Conservation (phyloP, 2,797 vertebrate species). For the Phataginus tetradactyla region DNA sequence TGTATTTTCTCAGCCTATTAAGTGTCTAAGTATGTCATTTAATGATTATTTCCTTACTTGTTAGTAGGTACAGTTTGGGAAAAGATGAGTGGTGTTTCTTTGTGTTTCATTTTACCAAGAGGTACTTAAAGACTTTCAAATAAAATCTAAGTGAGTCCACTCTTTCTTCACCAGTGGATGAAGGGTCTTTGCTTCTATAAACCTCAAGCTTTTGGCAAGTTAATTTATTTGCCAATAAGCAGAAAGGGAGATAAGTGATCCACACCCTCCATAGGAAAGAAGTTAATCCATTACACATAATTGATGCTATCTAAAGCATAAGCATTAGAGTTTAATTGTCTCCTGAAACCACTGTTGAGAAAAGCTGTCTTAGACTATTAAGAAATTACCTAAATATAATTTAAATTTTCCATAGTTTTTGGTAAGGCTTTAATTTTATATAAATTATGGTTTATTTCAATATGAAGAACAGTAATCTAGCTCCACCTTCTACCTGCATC, state of each 20-base stretch:
- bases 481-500: neutral
- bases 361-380: neutral
- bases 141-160: neutral
- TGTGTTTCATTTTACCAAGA: neutral
- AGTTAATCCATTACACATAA: neutral
- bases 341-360: neutral
- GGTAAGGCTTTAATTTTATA: neutral
- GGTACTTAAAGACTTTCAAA: neutral
- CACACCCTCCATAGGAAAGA: neutral
- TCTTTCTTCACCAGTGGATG: neutral
- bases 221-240: neutral
- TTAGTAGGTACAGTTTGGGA: neutral
- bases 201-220: neutral
- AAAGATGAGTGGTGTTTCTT: neutral
- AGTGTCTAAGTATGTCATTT: neutral
- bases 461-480: neutral
- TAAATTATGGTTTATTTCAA: neutral
- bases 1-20: neutral
- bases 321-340: neutral
- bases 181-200: conserved; percentile 11
- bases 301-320: neutral
- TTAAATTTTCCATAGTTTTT: neutral
- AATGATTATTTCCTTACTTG: neutral
- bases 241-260: neutral
- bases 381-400: neutral